Evolutionary conservation across 2,888 invertebrate genomes (phyloP).

Genomic region (Lepidocyrtinus sp.): DNA sequence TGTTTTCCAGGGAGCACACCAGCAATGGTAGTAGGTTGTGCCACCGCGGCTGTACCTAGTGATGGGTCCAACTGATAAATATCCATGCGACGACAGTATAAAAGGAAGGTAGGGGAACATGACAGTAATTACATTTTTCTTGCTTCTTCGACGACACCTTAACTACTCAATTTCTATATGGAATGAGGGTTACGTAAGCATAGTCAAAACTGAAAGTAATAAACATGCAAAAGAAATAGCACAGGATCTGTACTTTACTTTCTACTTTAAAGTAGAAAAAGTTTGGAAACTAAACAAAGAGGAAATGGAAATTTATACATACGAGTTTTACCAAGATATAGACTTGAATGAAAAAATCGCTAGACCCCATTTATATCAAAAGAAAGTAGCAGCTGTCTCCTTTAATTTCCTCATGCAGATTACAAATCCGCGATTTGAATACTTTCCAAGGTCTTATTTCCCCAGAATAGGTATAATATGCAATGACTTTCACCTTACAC

Average conservation of each 20-base stretch:
- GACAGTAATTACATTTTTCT: conserved; percentile 49
- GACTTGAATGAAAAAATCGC: neutral
- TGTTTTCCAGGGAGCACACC: no score
- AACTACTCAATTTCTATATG: neutral
- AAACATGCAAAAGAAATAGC: neutral
- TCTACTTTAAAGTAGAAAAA: neutral
- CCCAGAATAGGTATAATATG: neutral
- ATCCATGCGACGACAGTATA: no score
- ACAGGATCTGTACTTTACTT: neutral
- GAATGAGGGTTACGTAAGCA: neutral
- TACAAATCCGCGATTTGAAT: conserved; percentile 39
- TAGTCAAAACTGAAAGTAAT: neutral
- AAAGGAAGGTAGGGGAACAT: conserved; percentile 20
- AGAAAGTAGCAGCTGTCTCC: conserved; percentile 27
- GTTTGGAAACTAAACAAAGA: neutral
- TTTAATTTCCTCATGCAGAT: conserved; percentile 39
- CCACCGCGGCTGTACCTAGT: no score
- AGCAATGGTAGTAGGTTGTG: no score
- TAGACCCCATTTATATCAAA: neutral
- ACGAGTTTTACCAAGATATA: neutral
- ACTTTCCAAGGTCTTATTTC: conserved; percentile 25
- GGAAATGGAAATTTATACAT: neutral
- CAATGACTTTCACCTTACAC: neutral
- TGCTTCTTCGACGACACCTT: neutral
- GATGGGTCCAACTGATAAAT: no score